These are phyloP conservation scores for Pseudorasbora parva DNA, from an alignment of 2,113 vertebrate genomes.

Conservation along the genomic window DNA sequence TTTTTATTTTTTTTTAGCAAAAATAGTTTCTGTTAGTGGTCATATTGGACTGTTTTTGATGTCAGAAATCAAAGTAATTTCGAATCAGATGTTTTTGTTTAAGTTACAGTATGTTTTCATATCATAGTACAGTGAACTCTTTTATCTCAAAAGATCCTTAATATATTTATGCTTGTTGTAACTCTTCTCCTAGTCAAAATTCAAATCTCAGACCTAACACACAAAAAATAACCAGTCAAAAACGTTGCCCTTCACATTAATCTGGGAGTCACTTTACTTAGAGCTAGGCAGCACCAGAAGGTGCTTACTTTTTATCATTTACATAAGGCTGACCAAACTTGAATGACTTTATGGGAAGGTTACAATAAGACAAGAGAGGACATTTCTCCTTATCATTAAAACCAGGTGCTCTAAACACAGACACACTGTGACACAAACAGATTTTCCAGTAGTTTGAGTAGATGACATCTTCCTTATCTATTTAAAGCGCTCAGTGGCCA, in stretches of 20 bases:
- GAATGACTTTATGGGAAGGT: slow-evolving; percentile 13
- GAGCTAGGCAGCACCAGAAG: slow-evolving; percentile 10
- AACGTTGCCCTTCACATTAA: background rate
- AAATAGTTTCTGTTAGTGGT: background rate
- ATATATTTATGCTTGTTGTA: background rate
- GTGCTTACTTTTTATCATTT: slow-evolving; percentile 5
- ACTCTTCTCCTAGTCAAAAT: background rate
- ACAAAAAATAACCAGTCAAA: background rate
- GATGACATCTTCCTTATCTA: slow-evolving; percentile 38
- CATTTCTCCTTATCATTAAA: background rate
- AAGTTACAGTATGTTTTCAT: background rate
- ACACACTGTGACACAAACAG: slow-evolving; percentile 15
- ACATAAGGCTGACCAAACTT: slow-evolving; percentile 14
- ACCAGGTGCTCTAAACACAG: slow-evolving; percentile 9
- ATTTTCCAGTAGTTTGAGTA: background rate
- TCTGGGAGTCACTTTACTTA: background rate
- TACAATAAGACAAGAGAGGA: background rate
- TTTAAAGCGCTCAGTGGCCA: slow-evolving; percentile 29
- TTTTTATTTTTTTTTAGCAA: too few species aligned
- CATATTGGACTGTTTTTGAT: background rate
- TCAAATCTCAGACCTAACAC: background rate
- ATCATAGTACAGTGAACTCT: background rate
- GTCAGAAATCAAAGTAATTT: background rate
- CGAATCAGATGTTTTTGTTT: background rate
- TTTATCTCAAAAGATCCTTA: background rate